Percentiles rank a stretch among this genome's conserved stretches.
These are phyloP conservation scores for Benitochromis conjunctus DNA, from an alignment of 2,113 vertebrate genomes.

Conservation along the genomic window DNA sequence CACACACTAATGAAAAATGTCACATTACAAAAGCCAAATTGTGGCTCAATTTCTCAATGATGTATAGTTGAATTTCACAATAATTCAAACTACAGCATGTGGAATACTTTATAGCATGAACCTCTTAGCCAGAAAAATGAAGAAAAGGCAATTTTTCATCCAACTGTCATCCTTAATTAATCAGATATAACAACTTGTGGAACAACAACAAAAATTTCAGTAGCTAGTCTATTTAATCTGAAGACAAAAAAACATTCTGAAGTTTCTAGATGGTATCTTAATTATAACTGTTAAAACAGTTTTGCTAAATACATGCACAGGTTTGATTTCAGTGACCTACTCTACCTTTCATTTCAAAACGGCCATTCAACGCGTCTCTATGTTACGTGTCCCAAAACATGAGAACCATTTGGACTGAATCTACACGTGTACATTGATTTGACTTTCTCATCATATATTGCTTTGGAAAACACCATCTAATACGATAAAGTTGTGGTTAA, in stretches of 20 bases:
- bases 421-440: too few relatives aligned
- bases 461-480: too few relatives aligned
- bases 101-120: not conserved
- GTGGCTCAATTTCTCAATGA: not conserved
- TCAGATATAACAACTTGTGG: not conserved
- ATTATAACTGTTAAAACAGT: too few relatives aligned
- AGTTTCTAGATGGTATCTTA: too few relatives aligned
- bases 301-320: too few relatives aligned
- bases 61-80: not conserved
- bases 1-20: not conserved
- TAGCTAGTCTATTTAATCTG: not conserved
- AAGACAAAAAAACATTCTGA: not conserved
- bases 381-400: too few relatives aligned
- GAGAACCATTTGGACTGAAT: too few relatives aligned
- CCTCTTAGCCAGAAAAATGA: not conserved
- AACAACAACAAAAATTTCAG: not conserved
- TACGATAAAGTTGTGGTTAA: too few relatives aligned
- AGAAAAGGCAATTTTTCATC: not conserved
- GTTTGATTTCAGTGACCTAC: not conserved
- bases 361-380: too few relatives aligned
- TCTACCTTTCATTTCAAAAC: not conserved
- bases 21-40: not conserved
- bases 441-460: too few relatives aligned
- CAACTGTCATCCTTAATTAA: not conserved
- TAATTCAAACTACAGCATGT: not conserved